These are phyloP conservation scores for Ichneumoninae sp. DNA, from an alignment of 2,888 invertebrate species.

Conservation along the genomic window DNA sequence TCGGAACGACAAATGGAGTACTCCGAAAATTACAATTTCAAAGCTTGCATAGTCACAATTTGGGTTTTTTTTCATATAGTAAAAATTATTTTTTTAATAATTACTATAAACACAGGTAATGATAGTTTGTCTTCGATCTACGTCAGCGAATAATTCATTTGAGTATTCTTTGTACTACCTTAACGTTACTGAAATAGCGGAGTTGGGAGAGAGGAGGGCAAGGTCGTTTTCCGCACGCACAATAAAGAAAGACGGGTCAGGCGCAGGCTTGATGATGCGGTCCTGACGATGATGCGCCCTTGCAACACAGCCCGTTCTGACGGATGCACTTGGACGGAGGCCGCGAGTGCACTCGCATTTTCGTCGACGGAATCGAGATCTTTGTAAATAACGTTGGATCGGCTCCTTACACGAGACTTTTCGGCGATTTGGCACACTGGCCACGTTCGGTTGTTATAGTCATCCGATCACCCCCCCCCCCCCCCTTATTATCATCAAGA, in stretches of 20 bases:
- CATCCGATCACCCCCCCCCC: neutral
- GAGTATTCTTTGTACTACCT: neutral
- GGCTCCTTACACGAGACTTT: slow-evolving; percentile 16
- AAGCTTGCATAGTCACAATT: neutral
- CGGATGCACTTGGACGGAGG: slow-evolving; percentile 39
- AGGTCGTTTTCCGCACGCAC: slow-evolving; percentile 57
- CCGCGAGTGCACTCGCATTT: slow-evolving; percentile 10
- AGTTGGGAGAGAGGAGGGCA: slow-evolving; percentile 61
- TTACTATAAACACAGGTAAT: neutral
- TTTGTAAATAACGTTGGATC: slow-evolving; percentile 21
- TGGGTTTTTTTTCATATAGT: neutral
- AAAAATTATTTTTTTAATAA: neutral
- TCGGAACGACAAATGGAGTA: too few species aligned
- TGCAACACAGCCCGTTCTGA: slow-evolving; percentile 41
- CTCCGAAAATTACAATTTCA: too few species aligned
- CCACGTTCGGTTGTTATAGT: neutral
- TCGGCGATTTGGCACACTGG: neutral
- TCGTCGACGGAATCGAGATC: slow-evolving; percentile 7
- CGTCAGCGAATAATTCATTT: neutral
- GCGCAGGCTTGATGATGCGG: slow-evolving; percentile 31
- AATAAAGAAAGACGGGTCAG: slow-evolving; percentile 56
- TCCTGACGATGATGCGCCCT: slow-evolving; percentile 48
- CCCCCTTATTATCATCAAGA: slow-evolving; percentile 5
- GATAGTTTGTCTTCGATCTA: neutral
- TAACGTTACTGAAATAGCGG: slow-evolving; percentile 58